These are phyloP conservation scores for Dipodomys merriami DNA, from an alignment of 2,113 vertebrate species.

Conservation along the genomic window DNA sequence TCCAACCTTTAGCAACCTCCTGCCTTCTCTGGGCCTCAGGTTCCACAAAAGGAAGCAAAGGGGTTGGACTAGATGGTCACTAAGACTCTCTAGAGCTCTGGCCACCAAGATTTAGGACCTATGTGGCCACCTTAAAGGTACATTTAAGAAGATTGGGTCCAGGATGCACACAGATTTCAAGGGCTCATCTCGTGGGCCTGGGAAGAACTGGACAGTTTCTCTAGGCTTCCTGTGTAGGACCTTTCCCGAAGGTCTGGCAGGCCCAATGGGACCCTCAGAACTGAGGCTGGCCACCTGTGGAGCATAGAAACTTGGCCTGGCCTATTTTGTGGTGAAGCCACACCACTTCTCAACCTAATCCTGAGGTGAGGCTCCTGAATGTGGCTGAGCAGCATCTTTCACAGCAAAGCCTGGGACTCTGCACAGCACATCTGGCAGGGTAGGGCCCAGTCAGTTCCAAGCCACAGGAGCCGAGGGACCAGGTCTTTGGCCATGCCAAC, in stretches of 20 bases:
- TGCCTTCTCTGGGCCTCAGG: neutral
- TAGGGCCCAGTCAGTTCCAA: slow-evolving; percentile 47
- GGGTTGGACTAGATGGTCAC: neutral
- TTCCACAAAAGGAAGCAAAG: neutral
- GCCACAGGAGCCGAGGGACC: neutral
- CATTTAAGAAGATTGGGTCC: neutral
- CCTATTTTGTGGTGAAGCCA: slow-evolving; percentile 1
- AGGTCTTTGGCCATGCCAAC: slow-evolving; percentile 55
- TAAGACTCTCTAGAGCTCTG: neutral
- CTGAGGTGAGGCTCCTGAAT: slow-evolving; percentile 4
- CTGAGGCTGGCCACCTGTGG: slow-evolving; percentile 62
- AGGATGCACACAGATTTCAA: slow-evolving; percentile 20
- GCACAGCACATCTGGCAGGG: slow-evolving; percentile 37
- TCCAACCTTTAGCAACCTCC: slow-evolving; percentile 21
- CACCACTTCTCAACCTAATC: slow-evolving; percentile 46
- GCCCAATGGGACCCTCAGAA: neutral
- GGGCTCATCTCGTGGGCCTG: slow-evolving; percentile 35
- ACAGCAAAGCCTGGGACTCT: slow-evolving; percentile 8
- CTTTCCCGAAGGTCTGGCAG: neutral
- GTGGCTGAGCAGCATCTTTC: neutral
- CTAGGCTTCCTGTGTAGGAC: slow-evolving; percentile 39
- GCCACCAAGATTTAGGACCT: neutral
- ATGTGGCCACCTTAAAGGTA: slow-evolving; percentile 16
- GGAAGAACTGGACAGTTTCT: slow-evolving; percentile 54
- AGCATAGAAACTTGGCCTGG: slow-evolving; percentile 47